Percentiles rank a stretch among this genome's conserved stretches.
These are phyloP conservation scores for Cyclura pinguis DNA, from an alignment of 2,797 vertebrate species.

Conservation along the genomic window DNA sequence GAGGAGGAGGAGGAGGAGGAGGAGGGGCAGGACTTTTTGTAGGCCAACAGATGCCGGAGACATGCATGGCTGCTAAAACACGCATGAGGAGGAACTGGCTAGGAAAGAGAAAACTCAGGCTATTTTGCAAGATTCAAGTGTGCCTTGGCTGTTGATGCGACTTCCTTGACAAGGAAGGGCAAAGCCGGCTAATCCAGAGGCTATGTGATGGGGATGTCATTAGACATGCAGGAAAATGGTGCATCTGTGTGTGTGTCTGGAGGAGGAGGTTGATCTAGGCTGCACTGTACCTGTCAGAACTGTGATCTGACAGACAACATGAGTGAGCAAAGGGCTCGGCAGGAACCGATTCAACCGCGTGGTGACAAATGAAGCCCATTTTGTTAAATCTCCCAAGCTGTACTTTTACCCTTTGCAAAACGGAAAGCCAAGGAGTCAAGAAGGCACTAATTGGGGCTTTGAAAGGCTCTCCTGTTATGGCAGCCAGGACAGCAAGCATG, in stretches of 20 bases:
- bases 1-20: background rate
- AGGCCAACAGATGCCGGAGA: background rate
- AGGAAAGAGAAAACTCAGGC: background rate
- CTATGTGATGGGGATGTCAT: background rate
- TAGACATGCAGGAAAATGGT: background rate
- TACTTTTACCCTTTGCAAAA: constrained; percentile 63
- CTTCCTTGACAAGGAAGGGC: constrained; percentile 3
- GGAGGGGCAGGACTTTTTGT: background rate
- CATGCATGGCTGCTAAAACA: background rate
- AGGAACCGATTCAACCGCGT: background rate
- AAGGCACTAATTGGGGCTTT: constrained; percentile 52
- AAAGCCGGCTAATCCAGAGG: background rate
- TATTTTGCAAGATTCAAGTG: background rate
- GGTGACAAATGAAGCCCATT: constrained; percentile 68
- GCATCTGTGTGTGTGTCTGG: background rate
- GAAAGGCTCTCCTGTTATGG: constrained; percentile 58
- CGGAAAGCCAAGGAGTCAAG: constrained; percentile 56
- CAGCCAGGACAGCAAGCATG: constrained; percentile 59
- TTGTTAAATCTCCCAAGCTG: constrained; percentile 49
- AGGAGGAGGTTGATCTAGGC: background rate
- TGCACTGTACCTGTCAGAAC: background rate
- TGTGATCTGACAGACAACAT: accelerated
- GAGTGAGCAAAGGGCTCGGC: background rate
- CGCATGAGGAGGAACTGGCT: background rate
- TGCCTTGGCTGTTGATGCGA: background rate